Percentiles rank a stretch among this genome's conserved stretches.
Evolutionary conservation across 2,888 invertebrate species (phyloP).

Genomic region (Pseudoips prasinana): DNA sequence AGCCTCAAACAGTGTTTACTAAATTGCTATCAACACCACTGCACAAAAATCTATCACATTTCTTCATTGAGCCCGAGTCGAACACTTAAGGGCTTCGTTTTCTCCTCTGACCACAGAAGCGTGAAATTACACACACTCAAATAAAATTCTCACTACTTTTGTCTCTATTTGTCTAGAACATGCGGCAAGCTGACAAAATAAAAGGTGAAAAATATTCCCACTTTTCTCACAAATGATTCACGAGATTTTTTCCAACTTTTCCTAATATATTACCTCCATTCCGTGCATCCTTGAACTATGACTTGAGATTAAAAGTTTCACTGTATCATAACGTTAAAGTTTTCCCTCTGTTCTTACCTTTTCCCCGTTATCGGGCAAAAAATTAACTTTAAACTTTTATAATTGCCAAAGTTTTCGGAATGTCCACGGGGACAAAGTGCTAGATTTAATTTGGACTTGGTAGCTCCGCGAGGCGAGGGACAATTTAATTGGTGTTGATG

Average conservation of each 20-base stretch:
- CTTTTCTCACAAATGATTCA: conserved; percentile 34
- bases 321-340: conserved; percentile 27
- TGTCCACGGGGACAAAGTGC: conserved; percentile 32
- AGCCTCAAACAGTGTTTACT: not conserved
- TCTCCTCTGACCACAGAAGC: no score
- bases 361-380: conserved; percentile 40
- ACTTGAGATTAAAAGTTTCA: conserved; percentile 22
- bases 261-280: conserved; percentile 44
- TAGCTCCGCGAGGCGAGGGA: conserved; percentile 28
- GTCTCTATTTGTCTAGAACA: conserved; percentile 5
- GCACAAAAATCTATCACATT: not conserved
- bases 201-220: conserved; percentile 9
- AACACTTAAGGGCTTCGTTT: conserved; percentile 1
- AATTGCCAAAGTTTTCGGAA: conserved; percentile 49
- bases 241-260: conserved; percentile 37
- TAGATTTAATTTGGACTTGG: conserved; percentile 44
- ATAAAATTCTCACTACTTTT: conserved; percentile 12
- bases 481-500: conserved; percentile 33
- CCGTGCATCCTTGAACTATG: conserved; percentile 36
- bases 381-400: conserved; percentile 56
- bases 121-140: conserved; percentile 9
- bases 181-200: conserved; percentile 7
- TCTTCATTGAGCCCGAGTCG: conserved; percentile 2
- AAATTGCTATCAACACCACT: not conserved
- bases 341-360: conserved; percentile 39